A percentile compares a stretch with the other conserved stretches of the same genome.
Conservation (phyloP, 1,140 invertebrate genomes). For the Drosophila nikananu region DNA sequence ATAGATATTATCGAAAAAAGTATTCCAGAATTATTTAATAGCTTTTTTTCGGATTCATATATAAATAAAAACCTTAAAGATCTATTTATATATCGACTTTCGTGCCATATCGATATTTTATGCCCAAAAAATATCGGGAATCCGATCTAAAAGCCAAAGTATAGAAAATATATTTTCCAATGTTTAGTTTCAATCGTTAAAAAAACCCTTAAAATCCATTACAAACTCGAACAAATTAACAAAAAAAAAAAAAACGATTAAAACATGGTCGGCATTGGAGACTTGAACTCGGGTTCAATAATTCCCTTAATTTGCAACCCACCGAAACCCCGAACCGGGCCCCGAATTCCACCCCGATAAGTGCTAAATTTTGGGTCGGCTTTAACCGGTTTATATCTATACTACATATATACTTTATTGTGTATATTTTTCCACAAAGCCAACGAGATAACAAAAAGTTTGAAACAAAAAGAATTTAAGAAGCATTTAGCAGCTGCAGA, state of each 20-base stretch:
- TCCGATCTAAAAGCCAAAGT: too few relatives aligned
- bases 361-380: slow-evolving; percentile 66
- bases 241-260: slow-evolving; percentile 1
- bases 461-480: slow-evolving; percentile 37
- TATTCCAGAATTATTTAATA: too few relatives aligned
- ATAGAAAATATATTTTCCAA: too few relatives aligned
- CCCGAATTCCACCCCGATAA: background rate
- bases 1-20: too few relatives aligned
- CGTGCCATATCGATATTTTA: too few relatives aligned
- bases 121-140: too few relatives aligned
- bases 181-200: too few relatives aligned
- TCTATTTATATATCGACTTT: too few relatives aligned
- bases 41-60: too few relatives aligned
- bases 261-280: slow-evolving; percentile 7
- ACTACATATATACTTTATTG: background rate
- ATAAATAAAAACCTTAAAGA: too few relatives aligned
- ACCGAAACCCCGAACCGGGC: background rate
- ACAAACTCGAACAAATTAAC: background rate
- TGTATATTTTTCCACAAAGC: slow-evolving; percentile 51
- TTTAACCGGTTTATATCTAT: slow-evolving; percentile 63
- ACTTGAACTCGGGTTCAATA: slow-evolving; percentile 20
- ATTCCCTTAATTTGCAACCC: slow-evolving; percentile 28
- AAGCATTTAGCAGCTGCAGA: slow-evolving; percentile 38
- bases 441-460: slow-evolving; percentile 47
- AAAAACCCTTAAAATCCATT: background rate